Evolutionary conservation across 2,888 invertebrate species (phyloP).

Genomic region (Tenthredo mesomela): DNA sequence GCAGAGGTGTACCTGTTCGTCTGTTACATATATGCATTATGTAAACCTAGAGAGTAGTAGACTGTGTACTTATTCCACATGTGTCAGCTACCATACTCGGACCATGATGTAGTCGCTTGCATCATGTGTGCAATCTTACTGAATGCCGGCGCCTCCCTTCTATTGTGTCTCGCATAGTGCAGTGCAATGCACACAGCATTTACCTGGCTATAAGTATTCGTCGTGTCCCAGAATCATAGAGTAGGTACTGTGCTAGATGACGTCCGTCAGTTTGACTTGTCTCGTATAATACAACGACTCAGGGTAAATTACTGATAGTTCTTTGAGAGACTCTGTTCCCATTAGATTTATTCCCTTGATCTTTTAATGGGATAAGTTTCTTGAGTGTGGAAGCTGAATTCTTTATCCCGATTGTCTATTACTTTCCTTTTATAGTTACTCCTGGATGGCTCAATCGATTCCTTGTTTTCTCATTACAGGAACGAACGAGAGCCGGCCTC

Average conservation of each 20-base stretch:
- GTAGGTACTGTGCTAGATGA: background rate
- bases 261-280: background rate
- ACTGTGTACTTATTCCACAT: slow-evolving; percentile 15
- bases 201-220: background rate
- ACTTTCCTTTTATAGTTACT: background rate
- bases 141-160: slow-evolving; percentile 60
- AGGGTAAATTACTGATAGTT: background rate
- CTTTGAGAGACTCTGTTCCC: background rate
- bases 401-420: background rate
- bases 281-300: background rate
- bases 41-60: slow-evolving; percentile 49
- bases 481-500: slow-evolving; percentile 63
- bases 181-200: background rate
- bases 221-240: background rate
- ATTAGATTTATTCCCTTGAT: background rate
- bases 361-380: background rate
- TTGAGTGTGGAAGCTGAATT: background rate
- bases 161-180: slow-evolving; percentile 49
- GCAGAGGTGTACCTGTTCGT: background rate
- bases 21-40: slow-evolving; percentile 44
- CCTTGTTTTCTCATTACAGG: slow-evolving; percentile 58
- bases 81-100: background rate
- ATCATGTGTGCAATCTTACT: slow-evolving; percentile 63
- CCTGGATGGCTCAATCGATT: background rate
- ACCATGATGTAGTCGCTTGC: slow-evolving; percentile 30